These are phyloP conservation scores for Phylloscopus trochiloides DNA, from an alignment of 2,113 vertebrate genomes.

Conservation along the genomic window DNA sequence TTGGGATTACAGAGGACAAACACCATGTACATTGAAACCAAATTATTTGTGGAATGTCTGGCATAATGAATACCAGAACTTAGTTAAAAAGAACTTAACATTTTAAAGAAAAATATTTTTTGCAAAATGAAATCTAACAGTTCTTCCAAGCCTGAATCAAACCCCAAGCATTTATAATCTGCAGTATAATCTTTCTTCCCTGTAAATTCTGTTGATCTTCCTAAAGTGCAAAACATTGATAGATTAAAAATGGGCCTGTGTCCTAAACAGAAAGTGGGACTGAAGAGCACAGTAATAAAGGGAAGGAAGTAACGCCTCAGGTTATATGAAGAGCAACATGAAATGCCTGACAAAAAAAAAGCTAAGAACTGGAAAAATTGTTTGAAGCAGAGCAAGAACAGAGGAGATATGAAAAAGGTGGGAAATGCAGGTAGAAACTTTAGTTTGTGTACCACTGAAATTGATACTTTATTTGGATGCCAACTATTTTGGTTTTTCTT, in stretches of 20 bases:
- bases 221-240: neutral
- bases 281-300: neutral
- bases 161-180: neutral
- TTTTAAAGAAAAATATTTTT: neutral
- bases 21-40: neutral
- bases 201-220: neutral
- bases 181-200: neutral
- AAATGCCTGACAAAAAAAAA: neutral
- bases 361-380: neutral
- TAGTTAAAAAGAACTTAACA: neutral
- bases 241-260: neutral
- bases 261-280: neutral
- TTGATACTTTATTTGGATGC: neutral
- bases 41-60: neutral
- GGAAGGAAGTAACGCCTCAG: neutral
- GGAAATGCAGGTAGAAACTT: neutral
- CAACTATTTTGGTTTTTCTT: fast-evolving
- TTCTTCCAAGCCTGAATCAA: neutral
- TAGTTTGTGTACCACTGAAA: neutral
- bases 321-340: neutral
- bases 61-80: neutral
- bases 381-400: neutral
- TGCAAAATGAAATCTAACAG: neutral
- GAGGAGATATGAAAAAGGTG: neutral
- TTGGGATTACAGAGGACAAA: neutral